These are phyloP conservation scores for Sialia sialis DNA, from an alignment of 2,113 vertebrate genomes.

Conservation along the genomic window DNA sequence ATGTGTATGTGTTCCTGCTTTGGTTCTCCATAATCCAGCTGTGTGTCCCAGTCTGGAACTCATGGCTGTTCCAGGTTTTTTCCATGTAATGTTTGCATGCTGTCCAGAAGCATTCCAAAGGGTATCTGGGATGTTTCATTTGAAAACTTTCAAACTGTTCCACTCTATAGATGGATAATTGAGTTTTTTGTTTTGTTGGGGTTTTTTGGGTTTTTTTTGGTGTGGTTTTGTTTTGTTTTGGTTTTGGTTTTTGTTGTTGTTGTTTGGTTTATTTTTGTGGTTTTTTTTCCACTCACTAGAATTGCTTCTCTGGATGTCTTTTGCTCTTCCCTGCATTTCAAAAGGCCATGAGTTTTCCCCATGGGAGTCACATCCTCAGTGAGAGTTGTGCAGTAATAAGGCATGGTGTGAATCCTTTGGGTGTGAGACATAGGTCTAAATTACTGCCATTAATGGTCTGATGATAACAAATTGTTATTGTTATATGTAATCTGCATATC, in stretches of 20 bases:
- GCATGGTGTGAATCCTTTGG: background rate
- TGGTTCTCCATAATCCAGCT: background rate
- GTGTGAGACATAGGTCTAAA: constrained; percentile 11
- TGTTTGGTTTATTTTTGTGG: background rate
- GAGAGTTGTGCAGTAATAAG: background rate
- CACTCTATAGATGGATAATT: background rate
- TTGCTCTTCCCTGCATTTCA: background rate
- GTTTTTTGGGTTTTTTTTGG: too few relatives aligned
- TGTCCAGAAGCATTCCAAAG: background rate
- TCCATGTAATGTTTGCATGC: background rate
- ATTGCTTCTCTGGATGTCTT: background rate
- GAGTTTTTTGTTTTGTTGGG: too few relatives aligned
- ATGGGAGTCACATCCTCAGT: background rate
- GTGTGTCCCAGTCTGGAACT: background rate
- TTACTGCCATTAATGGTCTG: constrained; percentile 18
- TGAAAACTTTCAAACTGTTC: background rate
- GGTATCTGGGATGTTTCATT: background rate
- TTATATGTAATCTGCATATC: constrained; percentile 48
- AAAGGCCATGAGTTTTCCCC: background rate
- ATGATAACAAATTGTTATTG: constrained; percentile 41
- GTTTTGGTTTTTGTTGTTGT: too few relatives aligned
- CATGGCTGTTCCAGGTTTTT: background rate
- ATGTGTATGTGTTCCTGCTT: background rate
- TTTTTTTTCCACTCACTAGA: background rate
- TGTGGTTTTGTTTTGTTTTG: too few relatives aligned